Evolutionary conservation across 2,113 vertebrate genomes (phyloP), one percentile per base, ranked within the genome.

Genomic region (Callaeas wilsoni): DNA sequence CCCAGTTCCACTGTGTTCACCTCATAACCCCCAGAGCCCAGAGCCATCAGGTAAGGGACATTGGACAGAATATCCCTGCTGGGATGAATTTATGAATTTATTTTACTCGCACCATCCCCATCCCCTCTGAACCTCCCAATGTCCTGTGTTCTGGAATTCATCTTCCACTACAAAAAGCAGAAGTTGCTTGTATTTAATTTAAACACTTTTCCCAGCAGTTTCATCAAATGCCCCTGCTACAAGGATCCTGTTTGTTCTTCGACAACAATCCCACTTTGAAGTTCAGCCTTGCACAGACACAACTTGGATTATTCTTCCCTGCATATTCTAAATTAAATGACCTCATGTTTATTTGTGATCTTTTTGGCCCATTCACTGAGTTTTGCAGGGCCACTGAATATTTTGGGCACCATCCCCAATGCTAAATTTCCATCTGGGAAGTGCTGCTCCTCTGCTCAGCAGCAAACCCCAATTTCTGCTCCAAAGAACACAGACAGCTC

Each of bases 271-370:
- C 37, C 76, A 29, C 49, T 5, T 15, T 14, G 25, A 29, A 73
- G 13, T 13, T 53, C 62, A 50, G 71, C 71, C 16, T 13, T 32
- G 44, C 49, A 39, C 1, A 7, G 63, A 18, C 79, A 33, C 52
- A 19, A 15, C 57, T 32, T 6, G 7, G 16, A 19, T 49, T 16
- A 13, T 20, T 53, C 75, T 39, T 65, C 57, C 47, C 63, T 14
- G 13, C 11, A 42, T 5, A 18, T 26, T 5, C 52, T 9, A 7
- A 56, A 53, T 26, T 44, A 33, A 19, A 1, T 10, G 10, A 32
- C 23, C 42, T 35, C 0, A 1, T n/a, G 7, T 8, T n/a, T 29
- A 10, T 52, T 10, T 33, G 21, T 2, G 0, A 17, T 8, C 1
- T 2, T 6, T 37, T 33, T 7, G 29, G 33, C 33, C 22, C 62